Conservation (phyloP, 2,113 vertebrate genomes). For the Climacteris rufus region DNA sequence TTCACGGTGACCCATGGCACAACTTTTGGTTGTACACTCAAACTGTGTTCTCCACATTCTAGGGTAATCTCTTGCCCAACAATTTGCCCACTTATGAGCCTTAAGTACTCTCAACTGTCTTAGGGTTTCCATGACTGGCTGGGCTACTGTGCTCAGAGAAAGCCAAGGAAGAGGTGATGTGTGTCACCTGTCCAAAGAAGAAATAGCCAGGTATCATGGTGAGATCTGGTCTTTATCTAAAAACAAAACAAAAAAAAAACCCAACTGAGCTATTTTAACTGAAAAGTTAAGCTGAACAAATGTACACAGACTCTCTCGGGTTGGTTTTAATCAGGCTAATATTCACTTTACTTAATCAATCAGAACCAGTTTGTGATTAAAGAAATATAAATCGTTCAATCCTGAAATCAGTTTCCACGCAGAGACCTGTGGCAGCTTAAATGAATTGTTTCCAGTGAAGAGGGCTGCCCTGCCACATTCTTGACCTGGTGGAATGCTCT, state of each 20-base stretch:
- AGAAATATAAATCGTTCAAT: not conserved
- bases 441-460: fast-evolving
- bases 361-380: not conserved
- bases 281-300: not conserved
- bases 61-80: not conserved
- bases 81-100: not conserved
- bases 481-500: not conserved
- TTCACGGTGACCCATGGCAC: fast-evolving
- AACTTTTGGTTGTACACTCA: not conserved
- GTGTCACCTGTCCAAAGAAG: not conserved
- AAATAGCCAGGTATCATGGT: not conserved
- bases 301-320: not conserved
- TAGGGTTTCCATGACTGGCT: not conserved
- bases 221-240: not conserved
- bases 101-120: not conserved
- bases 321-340: not conserved
- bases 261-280: not conserved
- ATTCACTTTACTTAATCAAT: not conserved
- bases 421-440: not conserved
- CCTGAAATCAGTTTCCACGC: not conserved
- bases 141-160: not conserved
- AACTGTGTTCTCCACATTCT: not conserved
- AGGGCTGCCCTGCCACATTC: not conserved
- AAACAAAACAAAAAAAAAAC: not conserved
- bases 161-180: not conserved